Base-by-base conservation (phyloP, 2,797 vertebrate genomes). In the Peromyscus attwateri region DNA sequence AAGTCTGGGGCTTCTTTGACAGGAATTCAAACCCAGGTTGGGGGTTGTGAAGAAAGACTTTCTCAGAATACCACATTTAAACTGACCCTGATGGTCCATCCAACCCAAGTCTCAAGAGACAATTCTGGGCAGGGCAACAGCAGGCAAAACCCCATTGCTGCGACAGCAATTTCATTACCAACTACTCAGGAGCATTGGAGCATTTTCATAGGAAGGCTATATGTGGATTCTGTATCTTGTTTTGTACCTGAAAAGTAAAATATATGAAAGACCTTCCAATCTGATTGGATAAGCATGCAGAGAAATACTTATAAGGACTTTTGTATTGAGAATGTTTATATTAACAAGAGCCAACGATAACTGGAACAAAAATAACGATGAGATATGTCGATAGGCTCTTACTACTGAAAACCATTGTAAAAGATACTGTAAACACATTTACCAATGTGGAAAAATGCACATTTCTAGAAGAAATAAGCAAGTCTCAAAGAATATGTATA, bases 381-480 rank as follows among this genome's bases (percentile, higher is more conserved):
- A 87, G 94, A 87, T 83, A 70, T 80, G 49, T 87, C 62, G 71
- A 87, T 87, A 94, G 21, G 60, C 14, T 57, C 43, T 91, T 46
- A 89, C 60, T 88, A 40, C 6, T 70, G 43, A 88, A 96, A 76
- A 73, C 21, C 29, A 87, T 43, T 94, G 85, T 19, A 94, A 97
- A 96, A 95, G 83, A 91, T 27, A 66, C 80, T 8, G 19, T 81
- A 89, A 95, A 96, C 37, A 92, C 83, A 92, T 71, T 79, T 95
- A 94, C 81, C 73, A 91, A 92, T 81, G 70, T 93, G 79, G 76
- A 81, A 91, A 94, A 46, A 91, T 66, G 27, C 23, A 81, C 46
- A 68, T 12, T 13, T 91, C 46, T 73, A 95, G 68, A 13, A 95
- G 82, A 95, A 97, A 89, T 84, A 81, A 95, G 49, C 31, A 60